These are phyloP conservation scores for Glareola pratincola DNA, from an alignment of 2,113 vertebrate genomes.

Conservation along the genomic window DNA sequence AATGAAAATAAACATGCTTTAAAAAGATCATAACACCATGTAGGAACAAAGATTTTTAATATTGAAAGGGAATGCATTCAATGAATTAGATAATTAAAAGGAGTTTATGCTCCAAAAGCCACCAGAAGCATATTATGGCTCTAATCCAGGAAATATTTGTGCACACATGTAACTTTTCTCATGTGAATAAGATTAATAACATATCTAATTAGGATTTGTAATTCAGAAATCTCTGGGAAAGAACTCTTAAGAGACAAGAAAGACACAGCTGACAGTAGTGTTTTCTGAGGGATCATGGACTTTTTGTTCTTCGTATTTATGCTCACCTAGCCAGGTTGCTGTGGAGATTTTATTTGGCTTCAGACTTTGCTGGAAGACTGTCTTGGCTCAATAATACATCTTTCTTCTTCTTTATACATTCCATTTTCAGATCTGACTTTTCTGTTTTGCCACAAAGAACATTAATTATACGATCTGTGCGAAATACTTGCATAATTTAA, in stretches of 20 bases:
- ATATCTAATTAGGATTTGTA: conserved; percentile 30
- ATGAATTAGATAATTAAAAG: conserved; percentile 38
- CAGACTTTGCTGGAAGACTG: neutral
- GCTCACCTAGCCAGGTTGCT: neutral
- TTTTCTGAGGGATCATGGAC: neutral
- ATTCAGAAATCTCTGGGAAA: conserved; percentile 5
- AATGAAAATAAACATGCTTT: neutral
- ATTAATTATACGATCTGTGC: neutral
- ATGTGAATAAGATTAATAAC: conserved; percentile 37
- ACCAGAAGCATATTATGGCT: neutral
- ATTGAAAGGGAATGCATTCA: neutral
- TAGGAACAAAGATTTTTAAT: neutral
- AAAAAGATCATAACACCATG: neutral
- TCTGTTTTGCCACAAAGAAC: neutral
- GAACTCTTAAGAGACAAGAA: neutral
- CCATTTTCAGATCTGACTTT: neutral
- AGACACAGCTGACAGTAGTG: neutral
- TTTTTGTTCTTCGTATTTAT: neutral
- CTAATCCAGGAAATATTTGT: conserved; percentile 49
- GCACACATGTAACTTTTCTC: conserved; percentile 4
- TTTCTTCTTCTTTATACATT: neutral
- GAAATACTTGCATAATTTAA: neutral
- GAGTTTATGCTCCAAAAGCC: neutral
- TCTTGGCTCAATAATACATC: neutral
- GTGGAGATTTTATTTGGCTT: neutral